Percentiles rank a stretch among this genome's conserved stretches.
Evolutionary conservation across 1,140 invertebrate genomes (phyloP).

Genomic region (Habropoda laboriosa): DNA sequence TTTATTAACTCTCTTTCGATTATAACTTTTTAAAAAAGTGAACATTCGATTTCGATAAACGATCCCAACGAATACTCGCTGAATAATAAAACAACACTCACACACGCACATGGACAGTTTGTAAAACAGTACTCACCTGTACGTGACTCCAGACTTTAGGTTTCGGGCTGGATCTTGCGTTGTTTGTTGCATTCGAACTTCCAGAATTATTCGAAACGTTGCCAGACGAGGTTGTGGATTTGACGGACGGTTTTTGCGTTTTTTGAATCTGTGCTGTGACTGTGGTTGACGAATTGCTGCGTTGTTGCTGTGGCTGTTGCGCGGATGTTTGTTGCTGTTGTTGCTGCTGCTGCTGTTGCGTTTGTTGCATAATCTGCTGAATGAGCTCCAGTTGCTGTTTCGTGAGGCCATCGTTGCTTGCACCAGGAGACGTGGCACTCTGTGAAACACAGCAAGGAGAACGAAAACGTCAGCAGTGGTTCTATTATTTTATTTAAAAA

Average conservation of each 20-base stretch:
- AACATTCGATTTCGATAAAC: too few relatives aligned
- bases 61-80: too few relatives aligned
- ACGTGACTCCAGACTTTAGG: constrained; percentile 79
- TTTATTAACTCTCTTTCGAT: too few relatives aligned
- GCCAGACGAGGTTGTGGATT: constrained; percentile 72
- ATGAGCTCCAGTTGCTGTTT: constrained; percentile 89
- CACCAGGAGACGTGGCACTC: constrained; percentile 79
- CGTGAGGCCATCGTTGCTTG: constrained; percentile 86
- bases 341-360: constrained; percentile 81
- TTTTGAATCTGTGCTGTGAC: constrained; percentile 72
- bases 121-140: constrained; percentile 71
- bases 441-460: constrained; percentile 63
- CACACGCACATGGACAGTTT: too few relatives aligned
- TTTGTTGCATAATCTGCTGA: constrained; percentile 90
- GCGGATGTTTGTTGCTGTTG: constrained; percentile 63
- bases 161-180: constrained; percentile 77
- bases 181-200: constrained; percentile 60
- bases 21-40: too few relatives aligned
- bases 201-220: constrained; percentile 70
- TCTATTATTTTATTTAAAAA: too few relatives aligned
- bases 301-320: constrained; percentile 65
- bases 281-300: constrained; percentile 61
- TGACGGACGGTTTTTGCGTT: constrained; percentile 74
- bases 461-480: neutral
- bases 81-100: too few relatives aligned